A percentile compares a stretch with the other conserved stretches of the same genome.
These are phyloP conservation scores for Myotis yumanensis DNA, from an alignment of 2,113 vertebrate genomes.

Conservation along the genomic window DNA sequence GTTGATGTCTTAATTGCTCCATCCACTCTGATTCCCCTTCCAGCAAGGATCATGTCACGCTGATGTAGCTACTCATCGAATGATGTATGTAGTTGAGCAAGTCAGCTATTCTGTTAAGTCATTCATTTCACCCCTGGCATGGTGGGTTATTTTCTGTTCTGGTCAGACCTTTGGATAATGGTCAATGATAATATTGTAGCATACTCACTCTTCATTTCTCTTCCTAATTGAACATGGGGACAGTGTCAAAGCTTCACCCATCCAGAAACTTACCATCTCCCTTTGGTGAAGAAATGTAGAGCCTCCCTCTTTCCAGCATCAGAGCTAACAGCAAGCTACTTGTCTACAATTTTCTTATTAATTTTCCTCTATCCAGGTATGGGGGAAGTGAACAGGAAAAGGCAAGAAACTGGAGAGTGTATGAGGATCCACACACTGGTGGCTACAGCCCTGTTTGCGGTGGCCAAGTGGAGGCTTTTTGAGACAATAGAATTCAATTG, in stretches of 20 bases:
- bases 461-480: neutral
- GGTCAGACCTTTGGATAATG: neutral
- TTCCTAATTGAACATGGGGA: neutral
- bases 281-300: neutral
- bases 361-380: neutral
- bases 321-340: neutral
- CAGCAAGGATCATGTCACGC: neutral
- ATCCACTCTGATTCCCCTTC: neutral
- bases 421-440: neutral
- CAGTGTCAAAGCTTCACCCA: neutral
- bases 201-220: neutral
- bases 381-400: neutral
- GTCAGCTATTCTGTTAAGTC: neutral
- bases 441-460: neutral
- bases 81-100: rapidly evolving
- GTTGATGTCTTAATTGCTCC: neutral
- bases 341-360: neutral
- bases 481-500: neutral
- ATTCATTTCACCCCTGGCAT: neutral
- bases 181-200: neutral
- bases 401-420: neutral
- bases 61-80: neutral
- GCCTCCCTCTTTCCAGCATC: neutral
- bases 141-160: neutral
- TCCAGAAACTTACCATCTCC: neutral